Conservation (phyloP, 1,140 invertebrate species). For the Drosophila lowei region DNA sequence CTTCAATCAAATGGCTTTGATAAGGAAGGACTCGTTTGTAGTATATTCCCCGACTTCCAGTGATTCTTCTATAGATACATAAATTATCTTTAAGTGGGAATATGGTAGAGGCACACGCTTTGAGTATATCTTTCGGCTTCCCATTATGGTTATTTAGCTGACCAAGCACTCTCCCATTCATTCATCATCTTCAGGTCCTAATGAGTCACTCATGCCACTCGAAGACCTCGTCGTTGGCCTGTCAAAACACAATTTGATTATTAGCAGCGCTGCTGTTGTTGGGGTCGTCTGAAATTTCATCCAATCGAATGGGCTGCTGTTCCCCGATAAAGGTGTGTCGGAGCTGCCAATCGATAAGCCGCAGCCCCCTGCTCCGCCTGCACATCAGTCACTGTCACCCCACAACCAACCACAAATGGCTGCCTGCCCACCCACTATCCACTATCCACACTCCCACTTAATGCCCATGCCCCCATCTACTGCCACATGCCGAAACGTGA, state of each 20-base stretch:
- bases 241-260: conserved; percentile 81
- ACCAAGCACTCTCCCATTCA: conserved; percentile 57
- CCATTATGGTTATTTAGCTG: conserved; percentile 16
- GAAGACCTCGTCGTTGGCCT: conserved; percentile 36
- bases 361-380: conserved; percentile 48
- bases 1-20: too few relatives aligned
- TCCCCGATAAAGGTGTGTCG: conserved; percentile 77
- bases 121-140: conserved; percentile 10
- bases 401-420: conserved; percentile 66
- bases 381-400: conserved; percentile 82
- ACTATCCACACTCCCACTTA: conserved; percentile 2
- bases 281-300: conserved; percentile 69
- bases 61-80: background rate
- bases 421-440: conserved; percentile 25
- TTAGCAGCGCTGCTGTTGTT: conserved; percentile 49
- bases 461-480: conserved; percentile 3
- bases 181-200: conserved; percentile 71
- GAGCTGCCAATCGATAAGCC: conserved; percentile 78
- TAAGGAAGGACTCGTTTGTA: too few relatives aligned
- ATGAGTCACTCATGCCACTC: conserved; percentile 44
- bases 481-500: conserved; percentile 66
- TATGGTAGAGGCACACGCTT: background rate
- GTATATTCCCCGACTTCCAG: too few relatives aligned
- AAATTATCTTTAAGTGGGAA: background rate
- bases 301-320: conserved; percentile 66